Base-by-base conservation (phyloP, 2,797 vertebrate species). In the Spinus pinus region DNA sequence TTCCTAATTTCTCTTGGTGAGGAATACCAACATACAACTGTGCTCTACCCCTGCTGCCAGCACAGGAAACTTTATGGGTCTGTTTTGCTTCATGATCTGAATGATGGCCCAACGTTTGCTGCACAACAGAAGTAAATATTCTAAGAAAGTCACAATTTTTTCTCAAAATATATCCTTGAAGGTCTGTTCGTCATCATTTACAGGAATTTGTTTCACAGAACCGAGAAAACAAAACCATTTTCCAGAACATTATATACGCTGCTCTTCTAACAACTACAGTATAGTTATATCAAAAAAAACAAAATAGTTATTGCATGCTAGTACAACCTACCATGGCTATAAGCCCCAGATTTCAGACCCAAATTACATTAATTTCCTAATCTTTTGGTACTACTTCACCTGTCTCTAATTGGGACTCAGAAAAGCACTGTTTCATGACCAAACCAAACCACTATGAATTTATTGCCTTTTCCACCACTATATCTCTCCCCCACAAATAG, bases 171-270 rank as follows among this genome's bases (percentile, higher is more conserved):
- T 51, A 62, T 54, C 46, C 50, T 57, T 84, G 24, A 53, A 50
- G 3, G 3, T 60, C 25, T 56, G 23, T 44, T 91, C 28, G 39
- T 66, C 6, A 53, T 64, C 9, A 37, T 50, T 77, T 87, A 31
- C 6, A 64, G 30, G 24, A 60, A 39, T 28, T 87, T 81, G 16
- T 61, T 73, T 25, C 46, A 56, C 27, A 81, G 20, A 78, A 87
- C 9, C 19, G 12, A 57, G 37, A 62, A 82, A 86, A 67, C 2
- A 10, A 54, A 80, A 66, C 7, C 11, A 16, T 70, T 84, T 69
- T 51, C 44, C 14, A 23, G 82, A 83, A 70, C 0, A 0, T 71
- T 33, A 25, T 27, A 24, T 20, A 49, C 1, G 2, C 8, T n/a
- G 27, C 25, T 89, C 54, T 58, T 67, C 53, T 67, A 65, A 60